Percentiles rank a stretch among this genome's conserved stretches.
phyloP scores from a whole-genome alignment of 2,113 vertebrate species.

The Microtus ochrogaster region DNA sequence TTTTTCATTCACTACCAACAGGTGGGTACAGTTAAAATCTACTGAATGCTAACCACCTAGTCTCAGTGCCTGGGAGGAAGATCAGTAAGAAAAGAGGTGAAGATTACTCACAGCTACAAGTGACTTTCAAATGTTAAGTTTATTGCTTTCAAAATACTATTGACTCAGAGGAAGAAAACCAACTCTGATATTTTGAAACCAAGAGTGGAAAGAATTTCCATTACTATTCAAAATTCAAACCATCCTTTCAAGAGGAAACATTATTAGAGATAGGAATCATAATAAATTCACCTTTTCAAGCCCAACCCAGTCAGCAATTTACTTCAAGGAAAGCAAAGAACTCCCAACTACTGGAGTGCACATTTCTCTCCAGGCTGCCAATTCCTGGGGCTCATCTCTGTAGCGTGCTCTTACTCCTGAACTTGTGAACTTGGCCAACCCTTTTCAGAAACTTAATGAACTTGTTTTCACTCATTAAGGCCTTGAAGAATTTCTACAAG shows the following conservation, averaged over 20 bases:
- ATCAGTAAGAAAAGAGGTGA: background rate
- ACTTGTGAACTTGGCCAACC: background rate
- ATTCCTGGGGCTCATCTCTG: background rate
- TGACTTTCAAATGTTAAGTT: conserved; percentile 19
- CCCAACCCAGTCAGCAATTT: background rate
- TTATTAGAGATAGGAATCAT: background rate
- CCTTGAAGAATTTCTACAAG: conserved; percentile 2
- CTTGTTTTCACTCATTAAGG: conserved; percentile 15
- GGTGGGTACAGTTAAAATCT: background rate
- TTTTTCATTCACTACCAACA: background rate
- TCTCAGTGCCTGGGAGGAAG: background rate
- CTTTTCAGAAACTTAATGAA: conserved; percentile 17
- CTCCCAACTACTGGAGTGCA: background rate
- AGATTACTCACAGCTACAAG: background rate
- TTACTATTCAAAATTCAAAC: conserved; percentile 29
- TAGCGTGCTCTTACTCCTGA: background rate
- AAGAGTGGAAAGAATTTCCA: background rate
- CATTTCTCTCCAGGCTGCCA: background rate
- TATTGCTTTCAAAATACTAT: conserved; percentile 34
- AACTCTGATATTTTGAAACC: conserved; percentile 5
- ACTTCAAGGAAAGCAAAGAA: background rate
- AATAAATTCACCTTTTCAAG: background rate
- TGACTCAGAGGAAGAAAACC: background rate
- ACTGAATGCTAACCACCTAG: background rate
- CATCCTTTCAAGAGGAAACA: background rate